A percentile compares a stretch with the other conserved stretches of the same genome.
phyloP scores from a whole-genome alignment of 64 coral and sea anemone species.

The Trachythela sp. region DNA sequence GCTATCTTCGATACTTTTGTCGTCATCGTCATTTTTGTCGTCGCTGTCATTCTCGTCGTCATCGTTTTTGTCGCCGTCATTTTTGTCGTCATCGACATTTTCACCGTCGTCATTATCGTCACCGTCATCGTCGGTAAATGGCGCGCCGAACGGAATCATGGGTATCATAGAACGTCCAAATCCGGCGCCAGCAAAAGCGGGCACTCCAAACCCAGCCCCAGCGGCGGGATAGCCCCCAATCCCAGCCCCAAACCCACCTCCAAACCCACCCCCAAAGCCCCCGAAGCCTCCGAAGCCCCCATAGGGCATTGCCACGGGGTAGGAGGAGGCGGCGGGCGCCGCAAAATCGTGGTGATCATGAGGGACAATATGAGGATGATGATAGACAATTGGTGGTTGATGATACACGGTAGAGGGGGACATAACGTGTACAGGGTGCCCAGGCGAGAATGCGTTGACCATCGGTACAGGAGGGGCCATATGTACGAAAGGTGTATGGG shows the following conservation, averaged over 20 bases:
- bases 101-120: slow-evolving; percentile 50
- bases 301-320: not conserved
- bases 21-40: slow-evolving; percentile 38
- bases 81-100: slow-evolving; percentile 34
- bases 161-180: not conserved
- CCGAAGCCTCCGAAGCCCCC: slow-evolving; percentile 37
- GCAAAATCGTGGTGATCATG: not conserved
- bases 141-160: not conserved
- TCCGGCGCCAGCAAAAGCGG: not conserved
- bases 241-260: not conserved
- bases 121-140: not conserved
- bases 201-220: not conserved
- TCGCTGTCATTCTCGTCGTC: slow-evolving; percentile 2
- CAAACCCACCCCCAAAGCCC: slow-evolving; percentile 36
- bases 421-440: slow-evolving; percentile 92
- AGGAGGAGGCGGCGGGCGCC: no score
- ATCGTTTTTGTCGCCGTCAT: slow-evolving; percentile 31
- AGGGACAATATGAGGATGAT: slow-evolving; percentile 84
- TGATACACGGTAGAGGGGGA: slow-evolving; percentile 97
- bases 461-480: slow-evolving; percentile 85
- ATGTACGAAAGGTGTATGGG: slow-evolving; percentile 90
- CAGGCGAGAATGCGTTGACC: slow-evolving; percentile 66
- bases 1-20: slow-evolving; percentile 1
- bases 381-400: slow-evolving; percentile 87
- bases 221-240: slow-evolving; percentile 12